phyloP scores from a whole-genome alignment of 2,888 invertebrate species.

The Trisateles emortualis region DNA sequence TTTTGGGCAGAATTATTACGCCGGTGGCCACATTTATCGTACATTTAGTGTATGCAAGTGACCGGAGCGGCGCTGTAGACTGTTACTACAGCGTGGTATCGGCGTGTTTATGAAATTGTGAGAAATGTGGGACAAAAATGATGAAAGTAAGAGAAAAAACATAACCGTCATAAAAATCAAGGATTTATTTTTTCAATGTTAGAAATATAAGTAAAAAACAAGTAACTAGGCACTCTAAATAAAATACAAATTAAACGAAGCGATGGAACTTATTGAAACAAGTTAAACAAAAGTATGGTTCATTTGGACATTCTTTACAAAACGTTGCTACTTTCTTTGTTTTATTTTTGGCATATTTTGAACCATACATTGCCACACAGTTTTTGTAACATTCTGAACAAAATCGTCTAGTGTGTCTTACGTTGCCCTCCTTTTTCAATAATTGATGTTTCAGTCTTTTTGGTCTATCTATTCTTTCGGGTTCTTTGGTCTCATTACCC shows the following conservation, averaged over 20 bases:
- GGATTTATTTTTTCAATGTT: no score
- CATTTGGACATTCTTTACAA: constrained; percentile 19
- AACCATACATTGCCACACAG: constrained; percentile 7
- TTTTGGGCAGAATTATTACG: neutral
- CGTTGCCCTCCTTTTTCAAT: no score
- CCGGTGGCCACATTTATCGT: neutral
- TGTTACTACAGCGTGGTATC: neutral
- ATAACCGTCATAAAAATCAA: neutral
- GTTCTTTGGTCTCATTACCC: no score
- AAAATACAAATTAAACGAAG: neutral
- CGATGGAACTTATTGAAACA: constrained; percentile 19
- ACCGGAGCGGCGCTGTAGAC: constrained; percentile 1
- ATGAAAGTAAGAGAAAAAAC: neutral
- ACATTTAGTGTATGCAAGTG: neutral
- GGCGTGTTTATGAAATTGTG: neutral
- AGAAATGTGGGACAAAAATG: neutral
- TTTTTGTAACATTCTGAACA: neutral
- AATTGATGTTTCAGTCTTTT: no score
- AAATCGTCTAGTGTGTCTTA: neutral
- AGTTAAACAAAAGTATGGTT: constrained; percentile 18
- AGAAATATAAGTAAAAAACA: neutral
- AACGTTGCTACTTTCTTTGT: constrained; percentile 24
- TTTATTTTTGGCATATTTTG: constrained; percentile 19
- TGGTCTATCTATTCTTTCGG: no score
- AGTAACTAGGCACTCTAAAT: neutral